These are phyloP conservation scores for Yponomeuta malinellus DNA, from an alignment of 2,888 invertebrate genomes.

Conservation along the genomic window DNA sequence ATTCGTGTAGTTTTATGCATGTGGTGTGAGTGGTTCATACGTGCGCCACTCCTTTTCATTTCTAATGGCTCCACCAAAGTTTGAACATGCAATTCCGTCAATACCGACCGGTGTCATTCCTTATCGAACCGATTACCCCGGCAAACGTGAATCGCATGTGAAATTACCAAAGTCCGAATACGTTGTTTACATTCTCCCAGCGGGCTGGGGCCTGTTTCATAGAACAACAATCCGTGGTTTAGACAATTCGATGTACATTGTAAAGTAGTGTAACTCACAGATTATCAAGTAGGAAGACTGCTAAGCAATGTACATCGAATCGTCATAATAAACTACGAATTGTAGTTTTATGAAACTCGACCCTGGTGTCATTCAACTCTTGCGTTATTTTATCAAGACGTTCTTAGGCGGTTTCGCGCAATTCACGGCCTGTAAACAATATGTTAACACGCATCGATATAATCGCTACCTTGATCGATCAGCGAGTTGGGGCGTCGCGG, in stretches of 20 bases:
- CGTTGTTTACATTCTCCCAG: constrained; percentile 8
- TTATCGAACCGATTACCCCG: background rate
- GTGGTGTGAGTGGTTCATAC: constrained; percentile 32
- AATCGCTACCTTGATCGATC: constrained; percentile 40
- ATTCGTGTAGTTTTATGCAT: constrained; percentile 57
- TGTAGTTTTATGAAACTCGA: too few species aligned
- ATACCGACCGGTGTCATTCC: background rate
- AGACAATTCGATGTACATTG: too few species aligned
- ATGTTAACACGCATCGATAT: background rate
- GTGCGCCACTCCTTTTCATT: constrained; percentile 28
- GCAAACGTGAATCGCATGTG: background rate
- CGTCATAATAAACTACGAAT: too few species aligned
- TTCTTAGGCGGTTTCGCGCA: constrained; percentile 35
- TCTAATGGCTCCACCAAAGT: background rate
- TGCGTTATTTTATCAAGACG: constrained; percentile 6
- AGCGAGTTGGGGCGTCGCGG: constrained; percentile 30
- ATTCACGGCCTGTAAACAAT: constrained; percentile 17
- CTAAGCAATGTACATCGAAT: too few species aligned
- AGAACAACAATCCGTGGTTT: too few species aligned
- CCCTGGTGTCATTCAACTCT: constrained; percentile 11
- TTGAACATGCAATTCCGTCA: background rate
- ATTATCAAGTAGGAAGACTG: too few species aligned
- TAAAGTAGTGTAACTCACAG: too few species aligned
- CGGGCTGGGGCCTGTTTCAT: background rate
- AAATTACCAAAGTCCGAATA: background rate